Conservation (phyloP, 1,140 invertebrate genomes). For the Holotrichia oblita region DNA sequence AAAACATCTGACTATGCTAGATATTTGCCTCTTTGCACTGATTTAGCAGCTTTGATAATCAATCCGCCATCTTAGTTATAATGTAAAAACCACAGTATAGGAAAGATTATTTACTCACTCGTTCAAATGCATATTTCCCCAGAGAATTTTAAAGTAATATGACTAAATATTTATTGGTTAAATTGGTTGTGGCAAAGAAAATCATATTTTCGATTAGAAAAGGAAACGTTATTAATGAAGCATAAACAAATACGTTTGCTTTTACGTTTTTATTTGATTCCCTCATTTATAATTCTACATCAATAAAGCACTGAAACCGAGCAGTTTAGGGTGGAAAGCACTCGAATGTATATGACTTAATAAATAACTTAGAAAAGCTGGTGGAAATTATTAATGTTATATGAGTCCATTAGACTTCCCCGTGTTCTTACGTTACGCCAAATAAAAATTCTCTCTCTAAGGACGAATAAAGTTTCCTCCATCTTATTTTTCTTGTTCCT, state of each 20-base stretch:
- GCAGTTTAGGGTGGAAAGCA: background rate
- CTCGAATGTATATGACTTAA: background rate
- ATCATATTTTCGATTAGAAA: too few species aligned
- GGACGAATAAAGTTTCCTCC: background rate
- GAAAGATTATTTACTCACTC: too few species aligned
- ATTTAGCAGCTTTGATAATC: too few species aligned
- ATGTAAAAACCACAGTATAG: too few species aligned
- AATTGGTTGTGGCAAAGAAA: too few species aligned
- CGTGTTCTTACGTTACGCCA: background rate
- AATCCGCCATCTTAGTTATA: too few species aligned
- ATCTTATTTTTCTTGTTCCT: background rate
- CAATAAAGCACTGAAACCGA: background rate
- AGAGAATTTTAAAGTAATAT: too few species aligned
- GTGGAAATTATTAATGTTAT: background rate
- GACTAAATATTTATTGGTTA: too few species aligned
- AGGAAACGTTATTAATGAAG: too few species aligned
- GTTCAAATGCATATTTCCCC: too few species aligned
- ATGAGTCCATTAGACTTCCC: background rate
- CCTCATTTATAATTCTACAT: background rate
- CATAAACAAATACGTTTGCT: background rate
- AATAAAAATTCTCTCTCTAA: slow-evolving; percentile 8
- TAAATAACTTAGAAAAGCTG: slow-evolving; percentile 1
- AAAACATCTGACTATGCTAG: too few species aligned
- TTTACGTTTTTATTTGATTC: background rate
- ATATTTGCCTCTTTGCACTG: too few species aligned